Base-by-base conservation (phyloP, 2,888 invertebrate species). In the Eupithecia insigniata region DNA sequence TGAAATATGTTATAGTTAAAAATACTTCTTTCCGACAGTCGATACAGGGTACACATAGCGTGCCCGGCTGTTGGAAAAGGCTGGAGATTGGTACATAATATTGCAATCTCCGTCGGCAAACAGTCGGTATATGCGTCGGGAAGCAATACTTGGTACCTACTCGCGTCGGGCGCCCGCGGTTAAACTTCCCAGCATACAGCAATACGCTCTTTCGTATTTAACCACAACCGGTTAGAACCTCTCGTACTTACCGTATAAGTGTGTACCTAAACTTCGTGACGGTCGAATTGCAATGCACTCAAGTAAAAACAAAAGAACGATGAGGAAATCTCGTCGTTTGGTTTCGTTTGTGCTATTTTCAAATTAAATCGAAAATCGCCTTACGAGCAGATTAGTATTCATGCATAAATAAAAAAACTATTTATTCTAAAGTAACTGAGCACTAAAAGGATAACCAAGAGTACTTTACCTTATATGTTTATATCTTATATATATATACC, bases 101-200 rank as follows among this genome's bases (percentile, higher is more conserved):
- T 91, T 91, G 92, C 92, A 92, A 92, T 92, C 90, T 92, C 91
- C 88, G 86, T 87, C 81, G 75, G 87, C 89, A 92, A 92, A 92
- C 89, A 91, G 80, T 83, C 81, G 78, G 83, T 84, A 84, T 87
- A 83, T 89, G 89, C 87, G 87, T 89, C 88, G 83, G 87, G 87
- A 89, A 87, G 83, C 80, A 88, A 91, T 90, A 90, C 89, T 85
- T 86, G 69, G 71, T 69, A 74, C 84, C 82, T 64, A 71, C 84
- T 82, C 86, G 84, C 82, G 84, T 80, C 84, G 85, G 84, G 87
- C 85, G 85, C 81, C 80, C 76, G 90, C 84, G 90, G 91, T 91
- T 89, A 87, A 92, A 91, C 89, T 90, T 89, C 83, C 81, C 87
- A 82, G 81, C 82, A 86, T 87, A 91, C 91, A 92, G 82, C 88